Evolutionary conservation across 1,140 invertebrate species (phyloP), one percentile per base, ranked within the genome.

Genomic region (Neodiprion fabricii): DNA sequence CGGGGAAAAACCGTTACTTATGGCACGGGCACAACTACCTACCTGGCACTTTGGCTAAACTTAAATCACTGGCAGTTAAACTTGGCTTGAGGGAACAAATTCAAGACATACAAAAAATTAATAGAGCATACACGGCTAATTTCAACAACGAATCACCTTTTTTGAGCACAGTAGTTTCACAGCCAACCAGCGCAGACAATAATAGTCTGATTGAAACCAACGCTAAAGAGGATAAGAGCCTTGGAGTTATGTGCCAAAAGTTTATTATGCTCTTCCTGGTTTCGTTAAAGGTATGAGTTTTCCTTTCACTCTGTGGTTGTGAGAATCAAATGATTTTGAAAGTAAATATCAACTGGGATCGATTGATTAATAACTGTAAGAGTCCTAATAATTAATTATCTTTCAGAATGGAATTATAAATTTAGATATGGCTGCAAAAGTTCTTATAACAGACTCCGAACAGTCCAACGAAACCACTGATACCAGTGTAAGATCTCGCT

Each of bases 211-310:
- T 79, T 12, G 67, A 68, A 47, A 72, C 77, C 17, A 61, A 61
- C 53, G 8, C 53, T 3, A 79, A 80, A 74, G 85, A 87, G 75
- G 87, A 94, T 76, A 92, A 92, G 80, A 92, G 93, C 65, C 83
- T 94, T 28, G 92, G 92, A 66, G 89, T 93, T 17, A 90, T 94
- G 86, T 93, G 92, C 76, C 92, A 93, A 80, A 93, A 93, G 81
- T 94, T 94, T 85, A 85, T 94, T 0, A 94, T 94, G 93, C 85
- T 94, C 61, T 94, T 94, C 81, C 85, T 94, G 61, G 91, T 93
- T 48, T 89, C 89, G 78, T 90, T 91, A 76, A 89, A 91, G 83
- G 92, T 93, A 89, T 90, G 88, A 69, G 49, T 48, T 65, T 71
- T 71, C 11, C 49, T 61, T 12, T 17, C 53, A 9, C 53, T 79